Evolutionary conservation across 2,797 vertebrate species (phyloP).

Genomic region (Falco columbarius): DNA sequence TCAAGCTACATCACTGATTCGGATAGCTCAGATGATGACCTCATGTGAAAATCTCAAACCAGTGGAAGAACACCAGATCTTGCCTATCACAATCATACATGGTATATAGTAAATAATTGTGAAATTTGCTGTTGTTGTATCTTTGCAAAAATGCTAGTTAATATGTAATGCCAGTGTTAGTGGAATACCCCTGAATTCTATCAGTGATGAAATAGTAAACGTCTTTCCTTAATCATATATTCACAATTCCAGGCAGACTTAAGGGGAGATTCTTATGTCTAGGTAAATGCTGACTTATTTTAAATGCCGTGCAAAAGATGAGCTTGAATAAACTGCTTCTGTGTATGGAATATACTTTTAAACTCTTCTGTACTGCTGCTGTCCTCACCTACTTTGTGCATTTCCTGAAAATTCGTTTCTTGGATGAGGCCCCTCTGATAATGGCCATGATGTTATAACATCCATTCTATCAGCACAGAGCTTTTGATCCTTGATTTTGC

Average conservation of each 20-base stretch:
- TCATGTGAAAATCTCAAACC: not conserved
- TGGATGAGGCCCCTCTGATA: not conserved
- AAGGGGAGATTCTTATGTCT: not conserved
- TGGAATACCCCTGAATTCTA: not conserved
- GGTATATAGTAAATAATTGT: conserved; percentile 53
- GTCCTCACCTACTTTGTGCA: not conserved
- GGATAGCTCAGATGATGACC: conserved; percentile 78
- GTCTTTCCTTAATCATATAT: not conserved
- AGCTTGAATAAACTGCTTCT: not conserved
- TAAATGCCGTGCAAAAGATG: not conserved
- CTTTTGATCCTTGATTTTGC: not conserved
- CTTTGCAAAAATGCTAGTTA: not conserved
- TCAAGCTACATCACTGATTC: conserved; percentile 72
- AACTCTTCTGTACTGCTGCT: not conserved
- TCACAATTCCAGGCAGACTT: not conserved
- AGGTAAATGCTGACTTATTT: not conserved
- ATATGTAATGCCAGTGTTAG: no score
- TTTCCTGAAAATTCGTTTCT: not conserved
- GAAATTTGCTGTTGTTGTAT: not conserved
- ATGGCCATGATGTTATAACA: not conserved
- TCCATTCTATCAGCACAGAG: not conserved
- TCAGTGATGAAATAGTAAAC: not conserved
- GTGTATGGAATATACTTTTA: not conserved
- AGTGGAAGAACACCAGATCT: not conserved
- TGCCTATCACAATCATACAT: conserved; percentile 76